Evolutionary conservation across 1,140 invertebrate species (phyloP).

Genomic region (Nasonia giraulti): DNA sequence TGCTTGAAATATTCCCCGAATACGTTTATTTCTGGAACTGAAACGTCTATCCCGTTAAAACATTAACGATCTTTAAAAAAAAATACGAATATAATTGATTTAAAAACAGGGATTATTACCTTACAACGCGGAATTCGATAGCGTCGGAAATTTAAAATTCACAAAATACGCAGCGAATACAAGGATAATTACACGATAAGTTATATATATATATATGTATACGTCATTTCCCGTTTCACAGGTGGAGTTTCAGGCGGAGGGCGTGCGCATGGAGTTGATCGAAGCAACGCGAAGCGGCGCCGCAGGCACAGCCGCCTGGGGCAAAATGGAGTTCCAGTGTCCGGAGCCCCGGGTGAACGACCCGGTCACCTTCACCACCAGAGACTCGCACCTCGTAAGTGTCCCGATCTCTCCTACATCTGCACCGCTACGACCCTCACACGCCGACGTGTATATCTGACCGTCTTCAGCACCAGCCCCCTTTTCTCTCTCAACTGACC

Average conservation of each 20-base stretch:
- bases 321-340: constrained; percentile 92
- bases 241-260: constrained; percentile 95
- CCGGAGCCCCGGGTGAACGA: constrained; percentile 89
- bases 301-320: constrained; percentile 90
- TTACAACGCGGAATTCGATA: neutral
- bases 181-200: too few relatives aligned
- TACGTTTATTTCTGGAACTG: too few relatives aligned
- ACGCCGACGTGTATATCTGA: neutral
- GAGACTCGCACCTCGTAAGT: constrained; percentile 90
- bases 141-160: constrained; percentile 15
- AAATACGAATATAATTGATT: too few relatives aligned
- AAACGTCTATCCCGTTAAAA: too few relatives aligned
- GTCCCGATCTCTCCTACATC: constrained; percentile 27
- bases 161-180: too few relatives aligned
- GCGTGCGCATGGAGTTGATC: constrained; percentile 89
- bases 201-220: too few relatives aligned
- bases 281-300: constrained; percentile 90
- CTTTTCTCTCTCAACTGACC: neutral
- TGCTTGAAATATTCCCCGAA: too few relatives aligned
- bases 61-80: too few relatives aligned
- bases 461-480: neutral
- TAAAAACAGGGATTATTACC: too few relatives aligned
- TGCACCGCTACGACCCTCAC: neutral
- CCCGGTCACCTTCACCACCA: constrained; percentile 92
- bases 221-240: constrained; percentile 66